Percentiles rank a stretch among this genome's conserved stretches.
phyloP scores from a whole-genome alignment of 2,113 vertebrate genomes.

The Nibea albiflora region DNA sequence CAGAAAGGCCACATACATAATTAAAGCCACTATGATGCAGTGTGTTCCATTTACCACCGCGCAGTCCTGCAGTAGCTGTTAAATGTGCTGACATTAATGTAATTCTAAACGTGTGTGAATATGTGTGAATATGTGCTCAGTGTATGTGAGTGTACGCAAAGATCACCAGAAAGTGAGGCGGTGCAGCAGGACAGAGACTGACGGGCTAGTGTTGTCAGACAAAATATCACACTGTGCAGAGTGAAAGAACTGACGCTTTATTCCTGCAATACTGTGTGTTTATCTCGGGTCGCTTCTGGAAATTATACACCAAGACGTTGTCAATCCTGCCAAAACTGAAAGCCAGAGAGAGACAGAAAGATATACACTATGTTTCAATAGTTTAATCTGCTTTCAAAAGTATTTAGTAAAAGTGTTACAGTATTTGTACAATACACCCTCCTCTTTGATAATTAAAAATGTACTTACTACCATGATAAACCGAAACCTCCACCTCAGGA shows the following conservation, averaged over 20 bases:
- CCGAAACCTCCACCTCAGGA: conserved; percentile 57
- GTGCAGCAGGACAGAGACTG: not conserved
- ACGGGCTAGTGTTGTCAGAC: not conserved
- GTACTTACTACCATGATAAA: conserved; percentile 34
- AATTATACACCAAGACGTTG: not conserved
- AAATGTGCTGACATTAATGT: conserved; percentile 17
- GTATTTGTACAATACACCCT: not conserved
- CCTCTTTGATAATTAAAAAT: not conserved
- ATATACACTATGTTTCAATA: not conserved
- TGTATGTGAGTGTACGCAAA: not conserved
- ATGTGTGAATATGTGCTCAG: not conserved
- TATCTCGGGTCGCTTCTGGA: not conserved
- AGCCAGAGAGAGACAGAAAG: not conserved
- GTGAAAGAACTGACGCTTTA: not conserved
- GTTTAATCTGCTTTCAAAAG: not conserved
- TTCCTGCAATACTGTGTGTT: not conserved
- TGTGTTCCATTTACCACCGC: not conserved
- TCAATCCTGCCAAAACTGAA: not conserved
- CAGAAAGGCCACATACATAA: not conserved
- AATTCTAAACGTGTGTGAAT: not conserved
- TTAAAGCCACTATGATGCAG: conserved; percentile 8
- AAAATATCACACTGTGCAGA: not conserved
- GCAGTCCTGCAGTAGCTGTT: conserved; percentile 1
- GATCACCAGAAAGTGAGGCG: not conserved
- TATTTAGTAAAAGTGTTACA: not conserved